Conservation (phyloP, 2,113 vertebrate species). For the Aplodontia rufa region DNA sequence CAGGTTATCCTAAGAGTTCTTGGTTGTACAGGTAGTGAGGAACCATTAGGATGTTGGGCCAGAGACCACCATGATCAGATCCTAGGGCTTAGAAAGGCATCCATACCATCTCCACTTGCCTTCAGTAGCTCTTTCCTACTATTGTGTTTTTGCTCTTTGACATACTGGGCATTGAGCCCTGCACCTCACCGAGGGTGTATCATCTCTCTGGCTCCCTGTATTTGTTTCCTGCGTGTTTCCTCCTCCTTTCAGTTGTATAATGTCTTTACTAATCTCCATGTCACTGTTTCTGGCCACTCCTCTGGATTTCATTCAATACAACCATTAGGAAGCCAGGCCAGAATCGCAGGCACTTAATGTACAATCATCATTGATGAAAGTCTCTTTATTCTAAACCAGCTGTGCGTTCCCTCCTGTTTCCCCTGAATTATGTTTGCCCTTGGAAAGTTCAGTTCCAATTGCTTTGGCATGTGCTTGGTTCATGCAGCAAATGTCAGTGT, state of each 20-base stretch:
- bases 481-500: neutral
- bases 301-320: neutral
- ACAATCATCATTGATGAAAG: neutral
- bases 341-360: neutral
- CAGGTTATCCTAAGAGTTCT: neutral
- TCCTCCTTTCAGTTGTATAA: neutral
- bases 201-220: neutral
- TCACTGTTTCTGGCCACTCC: conserved; percentile 23
- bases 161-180: neutral
- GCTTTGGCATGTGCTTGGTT: neutral
- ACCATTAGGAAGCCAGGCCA: neutral
- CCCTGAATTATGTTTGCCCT: neutral
- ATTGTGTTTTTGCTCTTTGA: too few species aligned
- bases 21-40: neutral
- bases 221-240: neutral
- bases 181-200: neutral
- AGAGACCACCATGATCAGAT: neutral
- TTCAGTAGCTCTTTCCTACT: neutral
- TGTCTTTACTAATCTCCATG: neutral
- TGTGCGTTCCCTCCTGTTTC: neutral
- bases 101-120: neutral
- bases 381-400: neutral
- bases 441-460: neutral
- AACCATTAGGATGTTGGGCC: too few species aligned
- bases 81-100: neutral